Percentiles rank a stretch among this genome's conserved stretches.
phyloP scores from a whole-genome alignment of 2,888 invertebrate genomes.

The Sturmia bella region DNA sequence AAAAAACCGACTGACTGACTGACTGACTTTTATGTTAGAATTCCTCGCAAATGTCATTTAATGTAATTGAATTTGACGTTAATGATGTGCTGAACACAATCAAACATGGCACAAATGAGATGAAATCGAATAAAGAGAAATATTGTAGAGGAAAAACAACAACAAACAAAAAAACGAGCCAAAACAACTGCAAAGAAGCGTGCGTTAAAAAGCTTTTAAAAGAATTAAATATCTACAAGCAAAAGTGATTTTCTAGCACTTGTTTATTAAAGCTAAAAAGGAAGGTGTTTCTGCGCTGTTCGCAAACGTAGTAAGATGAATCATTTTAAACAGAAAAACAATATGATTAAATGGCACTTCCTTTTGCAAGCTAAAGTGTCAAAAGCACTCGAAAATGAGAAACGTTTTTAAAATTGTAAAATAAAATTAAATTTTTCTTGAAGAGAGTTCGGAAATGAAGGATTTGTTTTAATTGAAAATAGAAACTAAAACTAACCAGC shows the following conservation, averaged over 20 bases:
- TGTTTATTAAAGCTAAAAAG: constrained; percentile 30
- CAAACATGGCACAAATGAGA: constrained; percentile 57
- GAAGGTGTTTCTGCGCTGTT: constrained; percentile 10
- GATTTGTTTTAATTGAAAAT: no score
- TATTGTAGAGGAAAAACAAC: no score
- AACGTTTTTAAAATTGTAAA: no score
- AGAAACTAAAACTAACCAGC: no score
- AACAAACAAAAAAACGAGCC: neutral
- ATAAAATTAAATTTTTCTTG: no score
- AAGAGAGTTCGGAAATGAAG: no score
- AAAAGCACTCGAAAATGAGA: neutral
- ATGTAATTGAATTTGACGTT: constrained; percentile 62
- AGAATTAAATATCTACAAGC: constrained; percentile 2
- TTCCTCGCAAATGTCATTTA: constrained; percentile 45
- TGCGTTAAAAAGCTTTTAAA: constrained; percentile 20
- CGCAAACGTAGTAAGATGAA: constrained; percentile 5
- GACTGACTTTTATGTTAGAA: constrained; percentile 49
- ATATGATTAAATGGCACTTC: neutral
- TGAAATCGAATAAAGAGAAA: neutral
- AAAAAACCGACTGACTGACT: constrained; percentile 1
- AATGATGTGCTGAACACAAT: constrained; percentile 56
- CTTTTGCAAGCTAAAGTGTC: constrained; percentile 5
- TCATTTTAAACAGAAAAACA: constrained; percentile 11
- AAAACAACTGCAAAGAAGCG: constrained; percentile 40
- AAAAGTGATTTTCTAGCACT: constrained; percentile 55